Evolutionary conservation across 2,888 invertebrate genomes (phyloP).

Genomic region (Epirrita christyi): DNA sequence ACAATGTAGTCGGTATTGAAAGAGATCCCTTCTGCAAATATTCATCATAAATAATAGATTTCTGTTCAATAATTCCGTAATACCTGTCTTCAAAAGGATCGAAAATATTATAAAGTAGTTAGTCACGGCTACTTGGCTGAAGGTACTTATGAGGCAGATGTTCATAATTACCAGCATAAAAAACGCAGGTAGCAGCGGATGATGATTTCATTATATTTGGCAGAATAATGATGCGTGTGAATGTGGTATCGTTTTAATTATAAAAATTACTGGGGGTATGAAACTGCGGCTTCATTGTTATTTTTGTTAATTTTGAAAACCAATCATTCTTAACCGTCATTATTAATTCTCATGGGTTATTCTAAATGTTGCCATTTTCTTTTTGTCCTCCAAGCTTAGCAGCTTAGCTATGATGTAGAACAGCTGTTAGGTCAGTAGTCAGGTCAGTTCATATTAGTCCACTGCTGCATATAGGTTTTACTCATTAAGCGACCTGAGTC

Average conservation of each 20-base stretch:
- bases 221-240: conserved; percentile 26
- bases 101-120: conserved; percentile 42
- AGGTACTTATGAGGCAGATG: conserved; percentile 55
- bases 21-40: conserved; percentile 12
- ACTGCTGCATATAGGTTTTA: no score
- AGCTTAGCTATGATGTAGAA: no score
- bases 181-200: conserved; percentile 50
- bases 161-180: conserved; percentile 39
- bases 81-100: conserved; percentile 29
- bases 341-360: no score
- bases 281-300: conserved; percentile 6
- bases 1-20: conserved; percentile 5
- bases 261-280: conserved; percentile 23
- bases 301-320: no score
- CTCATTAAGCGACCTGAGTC: no score
- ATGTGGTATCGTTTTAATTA: conserved; percentile 35
- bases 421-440: no score
- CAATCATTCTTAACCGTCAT: no score
- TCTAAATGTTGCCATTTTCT: no score
- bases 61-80: conserved; percentile 23
- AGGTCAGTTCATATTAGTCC: no score
- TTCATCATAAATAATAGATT: conserved; percentile 18
- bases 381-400: no score
- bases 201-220: conserved; percentile 55
- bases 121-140: conserved; percentile 33